Evolutionary conservation across 1,140 invertebrate genomes (phyloP).

Genomic region (Tigriopus japonicus): DNA sequence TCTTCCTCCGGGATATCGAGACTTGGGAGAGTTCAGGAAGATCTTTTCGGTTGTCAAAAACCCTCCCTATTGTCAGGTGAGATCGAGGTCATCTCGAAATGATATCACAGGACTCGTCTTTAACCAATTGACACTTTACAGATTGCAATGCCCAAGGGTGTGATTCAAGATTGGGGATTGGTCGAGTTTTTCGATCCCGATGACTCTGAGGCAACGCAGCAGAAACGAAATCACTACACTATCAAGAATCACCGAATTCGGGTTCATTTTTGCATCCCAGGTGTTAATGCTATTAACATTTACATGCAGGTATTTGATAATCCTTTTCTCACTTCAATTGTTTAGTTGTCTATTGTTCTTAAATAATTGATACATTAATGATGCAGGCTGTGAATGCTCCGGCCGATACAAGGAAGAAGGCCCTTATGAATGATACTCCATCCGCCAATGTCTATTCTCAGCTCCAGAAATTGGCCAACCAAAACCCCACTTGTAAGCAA

Average conservation of each 20-base stretch:
- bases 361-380: no score
- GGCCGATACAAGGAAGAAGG: conserved; percentile 25
- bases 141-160: conserved; percentile 37
- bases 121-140: conserved; percentile 18
- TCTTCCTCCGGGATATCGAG: conserved; percentile 33
- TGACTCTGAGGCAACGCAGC: conserved; percentile 33
- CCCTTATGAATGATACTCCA: conserved; percentile 30
- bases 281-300: conserved; percentile 34
- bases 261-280: conserved; percentile 37
- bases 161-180: conserved; percentile 36
- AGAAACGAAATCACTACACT: conserved; percentile 25
- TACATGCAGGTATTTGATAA: conserved; percentile 27
- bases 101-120: neutral
- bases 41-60: conserved; percentile 32
- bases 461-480: conserved; percentile 30
- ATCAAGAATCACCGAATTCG: conserved; percentile 29
- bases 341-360: no score
- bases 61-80: conserved; percentile 39
- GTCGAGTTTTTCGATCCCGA: conserved; percentile 32
- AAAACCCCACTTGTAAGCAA: conserved; percentile 33
- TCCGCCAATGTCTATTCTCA: conserved; percentile 29
- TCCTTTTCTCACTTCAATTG: no score
- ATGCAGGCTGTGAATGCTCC: conserved; percentile 17
- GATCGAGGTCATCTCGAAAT: conserved; percentile 8
- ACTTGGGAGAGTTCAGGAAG: conserved; percentile 34